Evolutionary conservation across 1,140 invertebrate genomes (phyloP).

Genomic region (Drosophila arizonae): DNA sequence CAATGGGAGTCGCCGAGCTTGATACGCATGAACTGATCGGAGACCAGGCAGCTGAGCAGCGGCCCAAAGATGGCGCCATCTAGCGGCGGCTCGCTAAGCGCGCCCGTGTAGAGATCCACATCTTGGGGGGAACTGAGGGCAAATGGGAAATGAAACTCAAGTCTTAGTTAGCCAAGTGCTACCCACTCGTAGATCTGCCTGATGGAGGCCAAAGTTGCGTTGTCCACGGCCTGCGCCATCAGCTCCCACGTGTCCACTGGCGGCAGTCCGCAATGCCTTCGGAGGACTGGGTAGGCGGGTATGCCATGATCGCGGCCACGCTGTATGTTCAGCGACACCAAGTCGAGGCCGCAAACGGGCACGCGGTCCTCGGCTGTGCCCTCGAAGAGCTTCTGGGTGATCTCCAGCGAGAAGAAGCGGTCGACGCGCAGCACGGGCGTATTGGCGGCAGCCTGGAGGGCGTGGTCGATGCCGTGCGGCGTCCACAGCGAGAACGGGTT

Average conservation of each 20-base stretch:
- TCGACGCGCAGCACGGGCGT: constrained; percentile 88
- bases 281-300: constrained; percentile 90
- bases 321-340: constrained; percentile 94
- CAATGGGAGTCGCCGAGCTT: constrained; percentile 93
- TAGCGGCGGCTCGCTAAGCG: constrained; percentile 89
- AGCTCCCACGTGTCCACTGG: constrained; percentile 89
- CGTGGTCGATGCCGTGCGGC: constrained; percentile 85
- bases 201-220: constrained; percentile 86
- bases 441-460: constrained; percentile 86
- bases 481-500: constrained; percentile 91
- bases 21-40: constrained; percentile 91
- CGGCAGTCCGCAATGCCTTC: constrained; percentile 89
- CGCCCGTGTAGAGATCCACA: constrained; percentile 94
- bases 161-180: not conserved
- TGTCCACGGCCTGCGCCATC: constrained; percentile 86
- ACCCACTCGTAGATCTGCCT: constrained; percentile 86
- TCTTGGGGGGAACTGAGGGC: constrained; percentile 88
- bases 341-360: constrained; percentile 88
- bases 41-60: constrained; percentile 92
- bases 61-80: constrained; percentile 90
- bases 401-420: constrained; percentile 87
- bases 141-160: too few relatives aligned
- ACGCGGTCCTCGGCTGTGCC: constrained; percentile 58
- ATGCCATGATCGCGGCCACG: constrained; percentile 95
- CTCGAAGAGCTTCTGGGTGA: constrained; percentile 88